phyloP scores from a whole-genome alignment of 2,113 vertebrate genomes.

The Odontesthes bonariensis region DNA sequence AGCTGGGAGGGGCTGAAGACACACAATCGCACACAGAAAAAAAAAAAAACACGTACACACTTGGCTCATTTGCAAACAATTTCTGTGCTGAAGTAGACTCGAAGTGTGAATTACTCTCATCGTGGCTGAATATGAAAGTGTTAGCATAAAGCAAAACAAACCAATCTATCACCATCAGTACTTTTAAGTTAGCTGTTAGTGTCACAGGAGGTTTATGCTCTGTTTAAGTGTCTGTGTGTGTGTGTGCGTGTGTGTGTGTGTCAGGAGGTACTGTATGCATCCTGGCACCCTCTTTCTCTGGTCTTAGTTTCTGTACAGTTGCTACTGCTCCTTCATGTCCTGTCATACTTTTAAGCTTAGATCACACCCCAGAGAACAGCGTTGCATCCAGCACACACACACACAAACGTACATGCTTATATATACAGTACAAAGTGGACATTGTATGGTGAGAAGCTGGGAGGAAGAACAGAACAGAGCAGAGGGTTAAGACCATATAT shows the following conservation, averaged over 20 bases:
- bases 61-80: slow-evolving; percentile 28
- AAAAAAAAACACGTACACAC: slow-evolving; percentile 24
- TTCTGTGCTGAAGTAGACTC: slow-evolving; percentile 19
- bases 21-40: slow-evolving; percentile 39
- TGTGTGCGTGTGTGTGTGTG: slow-evolving; percentile 16
- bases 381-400: slow-evolving; percentile 38
- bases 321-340: slow-evolving; percentile 80
- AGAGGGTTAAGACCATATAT: neutral
- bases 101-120: neutral
- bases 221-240: slow-evolving; percentile 1
- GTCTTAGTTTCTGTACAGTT: slow-evolving; percentile 81
- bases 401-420: slow-evolving; percentile 34
- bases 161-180: neutral
- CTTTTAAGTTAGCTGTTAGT: neutral
- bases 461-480: neutral
- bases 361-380: slow-evolving; percentile 76
- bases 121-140: slow-evolving; percentile 22
- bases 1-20: slow-evolving; percentile 66
- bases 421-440: neutral
- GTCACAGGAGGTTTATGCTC: neutral
- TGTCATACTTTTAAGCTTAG: slow-evolving; percentile 82
- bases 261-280: slow-evolving; percentile 1
- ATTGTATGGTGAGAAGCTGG: neutral
- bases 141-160: neutral
- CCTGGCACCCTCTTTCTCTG: slow-evolving; percentile 51